A percentile compares a stretch with the other conserved stretches of the same genome.
Conservation (phyloP, 2,797 vertebrate genomes). For the Cuniculus paca region DNA sequence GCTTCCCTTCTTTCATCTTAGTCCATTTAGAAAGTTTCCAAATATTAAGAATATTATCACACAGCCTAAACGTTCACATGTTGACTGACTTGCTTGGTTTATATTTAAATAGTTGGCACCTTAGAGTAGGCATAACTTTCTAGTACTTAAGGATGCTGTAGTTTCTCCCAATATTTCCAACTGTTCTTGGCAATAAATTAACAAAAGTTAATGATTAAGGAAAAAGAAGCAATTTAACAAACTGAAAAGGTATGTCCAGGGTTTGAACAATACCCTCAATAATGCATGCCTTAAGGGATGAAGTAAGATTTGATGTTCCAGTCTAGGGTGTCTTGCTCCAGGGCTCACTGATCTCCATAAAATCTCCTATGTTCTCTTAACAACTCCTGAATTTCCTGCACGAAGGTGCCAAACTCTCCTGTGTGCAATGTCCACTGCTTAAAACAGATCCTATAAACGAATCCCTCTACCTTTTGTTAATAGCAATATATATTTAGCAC, state of each 20-base stretch:
- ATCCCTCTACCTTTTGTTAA: accelerated
- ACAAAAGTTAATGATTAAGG: neutral
- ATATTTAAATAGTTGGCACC: conserved; percentile 15
- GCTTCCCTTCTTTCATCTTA: conserved; percentile 57
- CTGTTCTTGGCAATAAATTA: neutral
- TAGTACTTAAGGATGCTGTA: neutral
- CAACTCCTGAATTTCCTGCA: neutral
- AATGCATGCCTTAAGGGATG: neutral
- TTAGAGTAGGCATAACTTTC: neutral
- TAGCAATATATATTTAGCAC: neutral
- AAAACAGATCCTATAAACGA: neutral
- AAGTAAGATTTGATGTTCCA: neutral
- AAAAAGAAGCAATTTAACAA: conserved; percentile 3
- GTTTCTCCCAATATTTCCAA: conserved; percentile 6
- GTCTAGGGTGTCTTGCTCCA: neutral
- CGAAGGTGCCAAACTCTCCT: neutral
- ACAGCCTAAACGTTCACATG: conserved; percentile 4
- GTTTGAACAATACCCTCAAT: conserved; percentile 25
- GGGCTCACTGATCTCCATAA: neutral
- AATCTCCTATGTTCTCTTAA: neutral
- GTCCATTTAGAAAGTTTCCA: conserved; percentile 70
- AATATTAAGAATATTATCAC: conserved; percentile 47
- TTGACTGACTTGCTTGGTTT: conserved; percentile 42
- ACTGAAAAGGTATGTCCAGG: neutral
- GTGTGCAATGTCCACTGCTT: neutral